A percentile compares a stretch with the other conserved stretches of the same genome.
Conservation (phyloP, 2,113 vertebrate species). For the Budorcas taxicolor region DNA sequence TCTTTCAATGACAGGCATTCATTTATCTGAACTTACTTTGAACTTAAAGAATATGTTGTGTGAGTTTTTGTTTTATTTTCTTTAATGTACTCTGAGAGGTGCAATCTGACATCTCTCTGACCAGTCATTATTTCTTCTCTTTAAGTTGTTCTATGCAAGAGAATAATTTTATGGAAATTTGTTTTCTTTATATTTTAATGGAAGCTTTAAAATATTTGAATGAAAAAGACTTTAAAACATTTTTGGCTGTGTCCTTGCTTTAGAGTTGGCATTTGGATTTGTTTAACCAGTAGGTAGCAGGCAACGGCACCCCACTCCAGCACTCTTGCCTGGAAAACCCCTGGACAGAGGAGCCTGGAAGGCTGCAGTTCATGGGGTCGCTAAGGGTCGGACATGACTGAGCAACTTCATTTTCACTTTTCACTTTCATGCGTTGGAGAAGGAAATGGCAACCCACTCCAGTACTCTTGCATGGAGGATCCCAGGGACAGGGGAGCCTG, state of each 20-base stretch:
- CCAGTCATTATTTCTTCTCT: neutral
- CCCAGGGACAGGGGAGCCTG: too few relatives aligned
- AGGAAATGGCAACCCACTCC: too few relatives aligned
- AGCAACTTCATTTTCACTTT: too few relatives aligned
- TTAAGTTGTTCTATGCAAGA: neutral
- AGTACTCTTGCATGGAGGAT: too few relatives aligned
- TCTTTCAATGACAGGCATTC: constrained; percentile 78
- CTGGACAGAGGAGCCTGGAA: too few relatives aligned
- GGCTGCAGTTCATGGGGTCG: too few relatives aligned
- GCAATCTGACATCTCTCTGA: neutral
- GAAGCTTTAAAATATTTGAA: neutral
- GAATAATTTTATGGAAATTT: neutral
- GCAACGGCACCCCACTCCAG: too few relatives aligned
- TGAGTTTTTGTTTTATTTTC: neutral
- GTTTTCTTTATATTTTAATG: neutral
- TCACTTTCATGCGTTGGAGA: too few relatives aligned
- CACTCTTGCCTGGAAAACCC: too few relatives aligned
- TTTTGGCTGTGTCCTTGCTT: neutral
- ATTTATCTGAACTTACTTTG: constrained; percentile 73
- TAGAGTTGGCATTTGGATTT: neutral
- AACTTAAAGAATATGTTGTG: constrained; percentile 48
- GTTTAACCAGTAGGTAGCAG: constrained; percentile 3
- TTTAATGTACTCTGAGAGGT: neutral
- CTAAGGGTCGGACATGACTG: too few relatives aligned
- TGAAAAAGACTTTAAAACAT: neutral